A percentile compares a stretch with the other conserved stretches of the same genome.
Evolutionary conservation across 1,140 invertebrate genomes (phyloP).

Genomic region (Drosophila pseudoananassae): DNA sequence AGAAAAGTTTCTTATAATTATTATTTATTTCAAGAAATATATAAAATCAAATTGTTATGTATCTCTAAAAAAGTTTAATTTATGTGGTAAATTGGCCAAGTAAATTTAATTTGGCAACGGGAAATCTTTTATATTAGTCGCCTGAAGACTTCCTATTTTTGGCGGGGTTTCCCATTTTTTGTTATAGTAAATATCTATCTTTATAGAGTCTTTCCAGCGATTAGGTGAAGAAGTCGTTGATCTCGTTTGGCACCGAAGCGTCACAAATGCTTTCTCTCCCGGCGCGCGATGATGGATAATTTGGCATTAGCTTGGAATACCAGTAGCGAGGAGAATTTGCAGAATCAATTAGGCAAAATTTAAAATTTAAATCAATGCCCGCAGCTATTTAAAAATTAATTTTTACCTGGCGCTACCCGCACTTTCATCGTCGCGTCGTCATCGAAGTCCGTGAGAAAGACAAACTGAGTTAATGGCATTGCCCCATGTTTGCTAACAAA

Average conservation of each 20-base stretch:
- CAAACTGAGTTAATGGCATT: conserved; percentile 44
- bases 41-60: neutral
- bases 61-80: neutral
- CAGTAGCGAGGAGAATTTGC: conserved; percentile 58
- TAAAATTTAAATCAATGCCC: conserved; percentile 65
- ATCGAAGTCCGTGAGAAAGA: conserved; percentile 56
- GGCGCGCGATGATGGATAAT: conserved; percentile 57
- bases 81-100: neutral
- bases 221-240: neutral
- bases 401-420: conserved; percentile 19
- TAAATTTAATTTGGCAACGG: neutral
- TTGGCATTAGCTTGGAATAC: conserved; percentile 42
- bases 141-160: conserved; percentile 24
- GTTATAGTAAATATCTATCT: neutral
- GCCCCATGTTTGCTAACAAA: conserved; percentile 39
- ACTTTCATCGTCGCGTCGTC: conserved; percentile 39
- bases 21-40: neutral
- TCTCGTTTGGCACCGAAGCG: conserved; percentile 8
- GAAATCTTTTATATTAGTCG: conserved; percentile 6
- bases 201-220: conserved; percentile 5
- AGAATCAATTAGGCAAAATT: conserved; percentile 48
- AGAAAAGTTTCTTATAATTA: neutral
- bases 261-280: conserved; percentile 65
- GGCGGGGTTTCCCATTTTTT: conserved; percentile 13
- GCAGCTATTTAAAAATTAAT: conserved; percentile 37